Conservation (phyloP, 30 jellyfish, hydroid and myxozoan genomes). For the Hydractinia echinata region DNA sequence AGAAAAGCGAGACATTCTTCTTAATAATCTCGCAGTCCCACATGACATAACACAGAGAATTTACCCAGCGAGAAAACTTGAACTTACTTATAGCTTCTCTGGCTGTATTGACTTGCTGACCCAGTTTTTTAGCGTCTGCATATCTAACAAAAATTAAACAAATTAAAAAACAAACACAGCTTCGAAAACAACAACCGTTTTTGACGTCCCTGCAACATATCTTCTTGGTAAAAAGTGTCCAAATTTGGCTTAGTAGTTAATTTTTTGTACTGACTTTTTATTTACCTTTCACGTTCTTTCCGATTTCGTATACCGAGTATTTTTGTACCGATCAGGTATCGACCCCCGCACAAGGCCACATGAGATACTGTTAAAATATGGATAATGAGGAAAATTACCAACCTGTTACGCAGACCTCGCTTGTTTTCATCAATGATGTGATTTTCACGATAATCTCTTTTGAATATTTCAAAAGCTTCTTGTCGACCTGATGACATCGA, state of each 20-base stretch:
- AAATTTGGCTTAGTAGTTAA: too few relatives aligned
- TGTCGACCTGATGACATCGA: conserved; percentile 84
- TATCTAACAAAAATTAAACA: conserved; percentile 44
- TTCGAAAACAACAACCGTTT: too few relatives aligned
- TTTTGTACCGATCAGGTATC: too few relatives aligned
- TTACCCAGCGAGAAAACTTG: neutral
- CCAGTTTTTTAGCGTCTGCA: conserved; percentile 80
- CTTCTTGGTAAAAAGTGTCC: too few relatives aligned
- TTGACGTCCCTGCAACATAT: too few relatives aligned
- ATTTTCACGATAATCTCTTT: conserved; percentile 49
- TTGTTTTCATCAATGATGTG: conserved; percentile 63
- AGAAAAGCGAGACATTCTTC: too few relatives aligned
- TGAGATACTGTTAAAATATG: neutral
- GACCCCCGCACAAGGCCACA: too few relatives aligned
- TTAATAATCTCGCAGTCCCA: too few relatives aligned
- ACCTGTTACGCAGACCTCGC: conserved; percentile 61
- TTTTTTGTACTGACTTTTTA: too few relatives aligned
- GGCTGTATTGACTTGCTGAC: conserved; percentile 89
- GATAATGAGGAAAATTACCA: neutral
- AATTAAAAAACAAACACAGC: neutral
- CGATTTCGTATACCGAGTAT: too few relatives aligned
- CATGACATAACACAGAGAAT: too few relatives aligned
- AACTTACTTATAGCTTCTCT: conserved; percentile 70
- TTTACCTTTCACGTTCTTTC: too few relatives aligned
- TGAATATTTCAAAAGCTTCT: conserved; percentile 85